phyloP scores from a whole-genome alignment of 2,797 vertebrate species.

The Prunella strophiata region DNA sequence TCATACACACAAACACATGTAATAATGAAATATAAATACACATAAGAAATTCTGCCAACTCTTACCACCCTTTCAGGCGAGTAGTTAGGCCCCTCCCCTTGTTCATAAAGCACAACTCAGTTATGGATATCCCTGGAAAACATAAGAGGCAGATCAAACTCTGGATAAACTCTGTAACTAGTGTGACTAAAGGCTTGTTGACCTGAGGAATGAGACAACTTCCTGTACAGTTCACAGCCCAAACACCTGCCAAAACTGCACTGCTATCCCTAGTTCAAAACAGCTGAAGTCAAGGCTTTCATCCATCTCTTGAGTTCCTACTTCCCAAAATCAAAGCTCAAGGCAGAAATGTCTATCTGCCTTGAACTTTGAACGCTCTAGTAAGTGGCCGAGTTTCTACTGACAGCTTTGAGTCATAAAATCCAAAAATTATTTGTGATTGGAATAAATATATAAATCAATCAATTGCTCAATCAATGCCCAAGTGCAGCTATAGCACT shows the following conservation, averaged over 20 bases:
- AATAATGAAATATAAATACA: background rate
- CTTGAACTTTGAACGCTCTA: background rate
- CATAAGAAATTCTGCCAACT: background rate
- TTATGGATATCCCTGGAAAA: constrained; percentile 23
- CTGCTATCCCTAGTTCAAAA: background rate
- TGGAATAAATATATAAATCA: background rate
- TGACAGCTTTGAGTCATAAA: background rate
- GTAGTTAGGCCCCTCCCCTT: background rate
- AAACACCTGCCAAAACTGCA: background rate
- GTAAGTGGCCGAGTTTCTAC: background rate
- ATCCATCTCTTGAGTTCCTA: background rate
- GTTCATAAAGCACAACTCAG: constrained; percentile 14
- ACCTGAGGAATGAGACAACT: background rate
- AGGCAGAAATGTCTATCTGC: background rate
- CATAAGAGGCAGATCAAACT: background rate
- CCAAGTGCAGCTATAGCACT: background rate
- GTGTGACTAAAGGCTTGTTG: background rate
- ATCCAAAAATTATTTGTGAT: background rate
- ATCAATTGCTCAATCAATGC: background rate
- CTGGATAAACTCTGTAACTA: background rate
- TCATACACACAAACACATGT: background rate
- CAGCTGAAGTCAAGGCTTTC: background rate
- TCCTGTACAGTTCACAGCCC: background rate
- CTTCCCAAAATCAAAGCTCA: background rate
- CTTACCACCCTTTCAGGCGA: constrained; percentile 17